These are phyloP conservation scores for Prenolepis imparis DNA, from an alignment of 2,888 invertebrate genomes.

Conservation along the genomic window DNA sequence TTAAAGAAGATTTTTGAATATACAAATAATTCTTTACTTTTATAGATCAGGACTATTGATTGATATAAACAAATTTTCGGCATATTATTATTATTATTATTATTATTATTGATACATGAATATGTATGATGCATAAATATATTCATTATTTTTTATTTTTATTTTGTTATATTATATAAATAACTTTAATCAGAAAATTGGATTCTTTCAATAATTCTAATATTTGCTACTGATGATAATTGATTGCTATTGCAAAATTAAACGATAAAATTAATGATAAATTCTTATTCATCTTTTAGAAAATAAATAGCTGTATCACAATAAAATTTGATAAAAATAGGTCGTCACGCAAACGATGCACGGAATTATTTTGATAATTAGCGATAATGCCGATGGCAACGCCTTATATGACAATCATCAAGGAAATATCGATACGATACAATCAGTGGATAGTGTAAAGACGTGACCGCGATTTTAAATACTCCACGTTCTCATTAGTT, in stretches of 20 bases:
- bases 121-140: no score
- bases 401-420: constrained; percentile 53
- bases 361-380: constrained; percentile 63
- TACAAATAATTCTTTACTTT: constrained; percentile 65
- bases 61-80: background rate
- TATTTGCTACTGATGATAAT: constrained; percentile 26
- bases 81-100: no score
- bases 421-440: constrained; percentile 59
- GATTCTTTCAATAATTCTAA: background rate
- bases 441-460: constrained; percentile 36
- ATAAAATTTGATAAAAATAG: constrained; percentile 40
- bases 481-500: background rate
- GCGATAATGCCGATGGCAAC: constrained; percentile 55
- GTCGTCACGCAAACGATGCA: background rate
- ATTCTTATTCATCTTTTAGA: constrained; percentile 3
- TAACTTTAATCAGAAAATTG: background rate
- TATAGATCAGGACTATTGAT: background rate
- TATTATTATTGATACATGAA: no score
- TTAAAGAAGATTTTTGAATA: constrained; percentile 43
- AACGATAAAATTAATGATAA: constrained; percentile 13
- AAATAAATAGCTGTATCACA: background rate
- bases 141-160: background rate
- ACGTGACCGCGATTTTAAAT: constrained; percentile 51
- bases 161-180: background rate
- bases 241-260: background rate